Conservation (phyloP, 2,113 vertebrate species). For the Protomyctophum bolini region DNA sequence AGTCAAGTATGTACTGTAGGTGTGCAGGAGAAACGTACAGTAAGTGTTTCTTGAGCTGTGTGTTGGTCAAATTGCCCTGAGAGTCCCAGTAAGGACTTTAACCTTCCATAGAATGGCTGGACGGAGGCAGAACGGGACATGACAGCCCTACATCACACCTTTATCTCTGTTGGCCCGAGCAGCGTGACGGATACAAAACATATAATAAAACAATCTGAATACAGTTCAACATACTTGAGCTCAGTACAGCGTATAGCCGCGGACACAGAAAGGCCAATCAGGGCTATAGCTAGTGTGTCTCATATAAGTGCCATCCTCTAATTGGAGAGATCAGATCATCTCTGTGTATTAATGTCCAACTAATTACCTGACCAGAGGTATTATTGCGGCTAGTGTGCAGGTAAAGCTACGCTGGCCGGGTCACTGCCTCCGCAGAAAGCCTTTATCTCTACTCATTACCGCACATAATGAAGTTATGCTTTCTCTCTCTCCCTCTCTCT, state of each 20-base stretch:
- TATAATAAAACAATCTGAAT: not conserved
- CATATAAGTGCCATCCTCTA: slow-evolving; percentile 40
- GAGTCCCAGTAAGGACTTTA: not conserved
- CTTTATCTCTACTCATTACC: slow-evolving; percentile 63
- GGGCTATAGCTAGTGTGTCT: slow-evolving; percentile 44
- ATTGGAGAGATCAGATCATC: slow-evolving; percentile 72
- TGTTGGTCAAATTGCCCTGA: not conserved
- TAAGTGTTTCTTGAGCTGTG: not conserved
- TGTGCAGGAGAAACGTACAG: not conserved
- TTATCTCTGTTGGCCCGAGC: not conserved
- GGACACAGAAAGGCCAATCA: slow-evolving; percentile 20
- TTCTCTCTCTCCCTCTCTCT: slow-evolving; percentile 26
- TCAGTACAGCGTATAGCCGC: not conserved
- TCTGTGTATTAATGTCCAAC: slow-evolving; percentile 71
- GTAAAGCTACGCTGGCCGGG: slow-evolving; percentile 62
- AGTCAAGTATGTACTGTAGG: not conserved
- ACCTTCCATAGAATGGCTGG: not conserved
- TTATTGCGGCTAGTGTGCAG: slow-evolving; percentile 69
- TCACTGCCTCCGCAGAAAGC: slow-evolving; percentile 58
- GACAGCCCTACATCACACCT: not conserved
- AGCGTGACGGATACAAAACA: not conserved
- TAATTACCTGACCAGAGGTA: slow-evolving; percentile 76
- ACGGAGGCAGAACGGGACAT: not conserved
- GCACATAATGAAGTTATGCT: slow-evolving; percentile 69
- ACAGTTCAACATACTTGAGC: not conserved